Percentiles rank a stretch among this genome's conserved stretches.
Evolutionary conservation across 1,140 invertebrate species (phyloP).

Genomic region (Drosophila takahashii): DNA sequence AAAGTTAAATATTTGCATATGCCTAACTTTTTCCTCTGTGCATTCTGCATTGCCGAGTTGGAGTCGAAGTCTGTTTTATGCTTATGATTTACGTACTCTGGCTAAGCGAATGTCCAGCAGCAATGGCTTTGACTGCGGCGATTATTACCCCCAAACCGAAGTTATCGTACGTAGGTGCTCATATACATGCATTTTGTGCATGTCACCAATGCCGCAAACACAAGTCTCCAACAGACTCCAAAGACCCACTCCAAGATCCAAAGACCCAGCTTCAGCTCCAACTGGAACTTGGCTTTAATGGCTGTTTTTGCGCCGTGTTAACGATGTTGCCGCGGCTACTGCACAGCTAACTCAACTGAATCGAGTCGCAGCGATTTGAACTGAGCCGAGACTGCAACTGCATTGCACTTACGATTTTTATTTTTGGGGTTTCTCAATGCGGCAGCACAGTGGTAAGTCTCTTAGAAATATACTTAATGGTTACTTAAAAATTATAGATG

Average conservation of each 20-base stretch:
- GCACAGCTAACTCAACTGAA: slow-evolving; percentile 42
- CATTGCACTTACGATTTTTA: slow-evolving; percentile 59
- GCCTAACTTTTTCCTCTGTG: background rate
- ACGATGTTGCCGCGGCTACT: slow-evolving; percentile 74
- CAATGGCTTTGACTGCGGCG: slow-evolving; percentile 43
- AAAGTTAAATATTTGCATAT: background rate
- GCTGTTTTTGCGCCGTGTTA: slow-evolving; percentile 77
- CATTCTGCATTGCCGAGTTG: slow-evolving; percentile 20
- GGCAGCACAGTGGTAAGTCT: slow-evolving; percentile 25
- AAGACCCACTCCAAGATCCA: slow-evolving; percentile 14
- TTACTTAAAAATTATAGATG: background rate
- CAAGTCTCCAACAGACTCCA: slow-evolving; percentile 27
- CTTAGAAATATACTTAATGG: background rate
- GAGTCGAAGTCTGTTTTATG: slow-evolving; percentile 55
- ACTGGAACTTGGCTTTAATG: slow-evolving; percentile 67
- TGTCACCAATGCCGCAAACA: slow-evolving; percentile 68
- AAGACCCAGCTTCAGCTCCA: slow-evolving; percentile 31
- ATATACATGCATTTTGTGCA: slow-evolving; percentile 83
- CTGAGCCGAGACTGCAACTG: slow-evolving; percentile 52
- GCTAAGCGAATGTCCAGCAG: slow-evolving; percentile 49
- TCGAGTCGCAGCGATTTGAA: slow-evolving; percentile 21
- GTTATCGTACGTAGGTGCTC: slow-evolving; percentile 78
- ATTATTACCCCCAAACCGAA: slow-evolving; percentile 70
- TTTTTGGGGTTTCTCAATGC: slow-evolving; percentile 23
- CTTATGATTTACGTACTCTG: slow-evolving; percentile 78